Evolutionary conservation across 2,888 invertebrate genomes (phyloP), one percentile per base, ranked within the genome.

Genomic region (Ashinkailepas kermadecensis): DNA sequence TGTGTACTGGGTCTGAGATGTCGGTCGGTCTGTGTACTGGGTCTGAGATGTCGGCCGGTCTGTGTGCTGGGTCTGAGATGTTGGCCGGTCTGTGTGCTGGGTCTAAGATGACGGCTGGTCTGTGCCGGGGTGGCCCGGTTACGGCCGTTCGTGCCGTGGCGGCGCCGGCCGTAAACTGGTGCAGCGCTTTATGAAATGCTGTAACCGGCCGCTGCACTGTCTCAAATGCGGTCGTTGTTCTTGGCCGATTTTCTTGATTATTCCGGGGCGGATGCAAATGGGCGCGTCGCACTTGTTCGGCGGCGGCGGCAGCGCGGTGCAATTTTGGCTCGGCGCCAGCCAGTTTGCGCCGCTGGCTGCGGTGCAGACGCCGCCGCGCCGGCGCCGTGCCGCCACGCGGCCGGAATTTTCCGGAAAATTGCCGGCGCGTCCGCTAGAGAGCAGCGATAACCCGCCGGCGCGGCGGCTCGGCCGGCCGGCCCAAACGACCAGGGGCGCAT

Each of bases 221-320:
- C 70, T 70, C 25, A 70, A 39, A 70, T 70, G 39, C 70, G 70
- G 70, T 74, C 74, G 74, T 74, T 74, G 74, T 74, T 13, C 74
- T 54, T 13, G 74, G 74, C 74, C 74, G 74, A 74, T 74, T 74
- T 74, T 54, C 74, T 13, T 70, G 74, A 74, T 74, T 74, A 74
- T 74, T 54, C 74, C 74, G 54, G 13, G 54, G 56, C 56, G 21
- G 74, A 74, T 74, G 74, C 74, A 74, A 74, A 74, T 54, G 54
- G 15, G 74, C 74, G 56, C 54, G 74, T 18, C 54, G 54, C 56
- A 81, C 83, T 86, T 81, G 86, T 85, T 81, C 81, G 85, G 83
- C 85, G 88, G 88, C 65, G 86, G 83, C 23, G 84, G 83, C 81
- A 87, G 87, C 56, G 84, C 39, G 84, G 81, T 84, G 84, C 81